Base-by-base conservation (phyloP, 2,797 vertebrate genomes). In the Sebastes miniatus region DNA sequence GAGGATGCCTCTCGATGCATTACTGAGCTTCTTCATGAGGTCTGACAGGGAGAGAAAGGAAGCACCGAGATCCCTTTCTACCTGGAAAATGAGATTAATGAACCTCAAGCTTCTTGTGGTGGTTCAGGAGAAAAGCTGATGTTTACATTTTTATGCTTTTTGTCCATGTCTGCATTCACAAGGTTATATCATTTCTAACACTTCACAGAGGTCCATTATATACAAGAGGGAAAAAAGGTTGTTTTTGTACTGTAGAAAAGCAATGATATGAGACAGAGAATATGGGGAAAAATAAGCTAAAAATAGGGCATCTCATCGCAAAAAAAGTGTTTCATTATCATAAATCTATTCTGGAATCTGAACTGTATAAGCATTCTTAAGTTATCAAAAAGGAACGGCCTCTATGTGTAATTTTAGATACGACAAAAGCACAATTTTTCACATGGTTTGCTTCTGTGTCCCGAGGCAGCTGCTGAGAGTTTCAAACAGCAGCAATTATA, bases 401-500 rank as follows among this genome's bases (percentile, higher is more conserved):
- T 58, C 11, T 10, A 25, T 57, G 47, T 79, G 58, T 74, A 72
- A 81, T 76, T 81, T 70, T 52, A 62, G 69, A 68, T 8, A 39
- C 1, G 25, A 74, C 36, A 50, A 72, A 56, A 58, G 31, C 47
- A 50, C 20, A 27, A 16, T 73, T 69, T 83, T 61, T 69, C 76
- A 67, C 68, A 72, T 25, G 18, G 34, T 52, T 69, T 67, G 50
- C 47, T 76, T 25, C 31, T 16, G 32, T 29, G 76, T 61, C 80
- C 65, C 1, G 59, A 74, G 69, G 80, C 87, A 34, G 67, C 63
- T 56, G 73, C 75, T 20, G 39, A 34, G 69, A 80, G 43, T 80
- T 79, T 78, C 65, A 74, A 72, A 76, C 74, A 78, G 24, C 68
- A 76, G 78, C 80, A 83, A 85, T 87, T 80, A 72, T 50, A 34